Evolutionary conservation across 2,797 vertebrate genomes (phyloP).

Genomic region (Mionectes olivaceus): DNA sequence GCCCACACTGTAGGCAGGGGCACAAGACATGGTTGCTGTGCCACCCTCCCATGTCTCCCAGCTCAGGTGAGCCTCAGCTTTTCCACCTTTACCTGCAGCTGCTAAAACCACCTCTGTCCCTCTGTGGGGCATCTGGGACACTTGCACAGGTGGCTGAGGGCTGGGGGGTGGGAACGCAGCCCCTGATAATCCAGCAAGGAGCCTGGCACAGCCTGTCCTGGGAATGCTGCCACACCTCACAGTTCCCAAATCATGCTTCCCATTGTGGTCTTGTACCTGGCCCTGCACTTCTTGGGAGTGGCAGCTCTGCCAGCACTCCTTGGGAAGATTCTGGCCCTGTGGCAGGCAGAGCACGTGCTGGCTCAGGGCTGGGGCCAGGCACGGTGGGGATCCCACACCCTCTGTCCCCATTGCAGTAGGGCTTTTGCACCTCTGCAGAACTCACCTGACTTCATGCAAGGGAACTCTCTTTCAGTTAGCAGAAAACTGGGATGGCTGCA

Average conservation of each 20-base stretch:
- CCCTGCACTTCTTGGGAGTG: background rate
- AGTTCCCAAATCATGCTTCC: fast-evolving
- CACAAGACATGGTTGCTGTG: fast-evolving
- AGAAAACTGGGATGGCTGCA: background rate
- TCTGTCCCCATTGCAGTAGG: fast-evolving
- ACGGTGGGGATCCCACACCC: fast-evolving
- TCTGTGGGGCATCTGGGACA: background rate
- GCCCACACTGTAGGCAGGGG: background rate
- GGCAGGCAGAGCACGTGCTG: background rate
- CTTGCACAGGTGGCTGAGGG: background rate
- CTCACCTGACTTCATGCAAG: background rate
- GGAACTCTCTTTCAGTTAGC: background rate
- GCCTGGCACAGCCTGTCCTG: fast-evolving
- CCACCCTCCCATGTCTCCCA: background rate
- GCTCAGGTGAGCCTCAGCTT: fast-evolving
- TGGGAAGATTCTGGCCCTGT: background rate
- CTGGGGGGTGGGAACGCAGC: background rate
- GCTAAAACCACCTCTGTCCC: background rate
- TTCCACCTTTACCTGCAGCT: background rate
- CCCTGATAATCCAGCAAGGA: background rate
- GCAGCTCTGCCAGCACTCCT: background rate
- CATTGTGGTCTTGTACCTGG: background rate
- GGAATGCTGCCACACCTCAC: background rate
- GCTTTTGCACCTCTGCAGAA: background rate
- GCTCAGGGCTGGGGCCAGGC: background rate